Conservation (phyloP, 2,797 vertebrate genomes). For the Myripristis jacobus region DNA sequence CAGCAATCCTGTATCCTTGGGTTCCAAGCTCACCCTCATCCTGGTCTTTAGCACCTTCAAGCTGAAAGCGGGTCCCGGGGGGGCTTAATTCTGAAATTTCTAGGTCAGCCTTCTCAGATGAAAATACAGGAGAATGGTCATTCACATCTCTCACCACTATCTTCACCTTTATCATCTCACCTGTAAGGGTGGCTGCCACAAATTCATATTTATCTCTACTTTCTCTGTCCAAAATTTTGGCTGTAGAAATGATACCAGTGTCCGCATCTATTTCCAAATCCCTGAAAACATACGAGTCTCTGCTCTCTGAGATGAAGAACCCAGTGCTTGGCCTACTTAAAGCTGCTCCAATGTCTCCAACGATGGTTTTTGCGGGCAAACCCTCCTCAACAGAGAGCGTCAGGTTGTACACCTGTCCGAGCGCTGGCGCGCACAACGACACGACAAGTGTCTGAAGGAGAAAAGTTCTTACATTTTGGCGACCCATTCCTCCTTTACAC, state of each 20-base stretch:
- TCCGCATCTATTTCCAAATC: conserved; percentile 91
- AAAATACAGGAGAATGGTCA: conserved; percentile 89
- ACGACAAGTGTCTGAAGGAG: conserved; percentile 52
- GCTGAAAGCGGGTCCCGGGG: conserved; percentile 85
- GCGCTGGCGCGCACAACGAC: conserved; percentile 59
- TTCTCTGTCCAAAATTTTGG: conserved; percentile 90
- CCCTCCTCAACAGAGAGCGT: conserved; percentile 89
- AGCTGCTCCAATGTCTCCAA: conserved; percentile 89
- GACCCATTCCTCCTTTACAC: conserved; percentile 55
- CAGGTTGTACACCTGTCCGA: conserved; percentile 86
- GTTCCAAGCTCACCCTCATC: conserved; percentile 87
- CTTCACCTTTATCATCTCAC: conserved; percentile 89
- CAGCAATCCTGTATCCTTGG: conserved; percentile 88
- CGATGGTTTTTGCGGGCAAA: conserved; percentile 87
- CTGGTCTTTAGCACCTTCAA: conserved; percentile 87
- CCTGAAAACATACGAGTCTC: conserved; percentile 89
- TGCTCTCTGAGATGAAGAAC: conserved; percentile 92
- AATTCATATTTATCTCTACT: conserved; percentile 88
- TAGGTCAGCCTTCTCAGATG: conserved; percentile 76
- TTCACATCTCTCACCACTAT: conserved; percentile 91
- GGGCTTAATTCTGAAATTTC: conserved; percentile 90
- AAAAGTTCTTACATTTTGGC: background rate
- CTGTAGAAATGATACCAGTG: conserved; percentile 92
- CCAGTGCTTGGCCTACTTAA: conserved; percentile 82
- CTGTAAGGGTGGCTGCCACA: conserved; percentile 89